Base-by-base conservation (phyloP, 2,888 invertebrate genomes). In the Pherbina coryleti region DNA sequence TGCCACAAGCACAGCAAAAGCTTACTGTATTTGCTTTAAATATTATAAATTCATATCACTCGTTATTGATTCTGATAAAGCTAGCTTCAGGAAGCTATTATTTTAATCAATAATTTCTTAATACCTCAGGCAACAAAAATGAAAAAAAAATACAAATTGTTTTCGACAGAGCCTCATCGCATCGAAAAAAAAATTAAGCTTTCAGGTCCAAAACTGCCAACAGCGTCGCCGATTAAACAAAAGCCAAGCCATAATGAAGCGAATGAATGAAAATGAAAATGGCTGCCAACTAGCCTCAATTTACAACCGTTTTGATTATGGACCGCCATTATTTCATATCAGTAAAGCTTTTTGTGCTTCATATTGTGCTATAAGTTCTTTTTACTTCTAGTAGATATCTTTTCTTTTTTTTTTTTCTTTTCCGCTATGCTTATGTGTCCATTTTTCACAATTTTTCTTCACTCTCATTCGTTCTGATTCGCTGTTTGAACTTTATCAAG, bases 321-420 rank as follows among this genome's bases (percentile, higher is more conserved):
- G 37, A 34, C 34, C 64, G 37, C 64, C n/a, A 66, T 66, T 66
- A 66, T 31, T 34, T 66, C 64, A 66, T 66, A 34, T 37, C 9
- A 66, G 34, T 19, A 17, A 66, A 34, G 34, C 31, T 19, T 34
- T 22, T 60, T 60, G 25, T 28, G 22, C 28, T 60, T 60, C 28
- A 25, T 14, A n/a, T 9, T 28, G 2, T 5, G 44, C 14, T 44
- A 22, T 55, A 22, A 53, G 19, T 53, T 53, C 19, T 53, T 53
- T 53, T 53, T 53, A 22, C 55, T 19, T 19, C 22, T 55, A 55
- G 7, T 8, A 19, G 17, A 37, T 37, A 4, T 34, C 37, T 14
- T n/a, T 66, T 66, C 2, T n/a, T 17, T 31, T 28, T 31, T 64
- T 64, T 64, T 31, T 0, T 31, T 11, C 3, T 66, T 66, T n/a